A percentile compares a stretch with the other conserved stretches of the same genome.
Conservation (phyloP, 2,113 vertebrate species). For the Ranitomeya imitator region DNA sequence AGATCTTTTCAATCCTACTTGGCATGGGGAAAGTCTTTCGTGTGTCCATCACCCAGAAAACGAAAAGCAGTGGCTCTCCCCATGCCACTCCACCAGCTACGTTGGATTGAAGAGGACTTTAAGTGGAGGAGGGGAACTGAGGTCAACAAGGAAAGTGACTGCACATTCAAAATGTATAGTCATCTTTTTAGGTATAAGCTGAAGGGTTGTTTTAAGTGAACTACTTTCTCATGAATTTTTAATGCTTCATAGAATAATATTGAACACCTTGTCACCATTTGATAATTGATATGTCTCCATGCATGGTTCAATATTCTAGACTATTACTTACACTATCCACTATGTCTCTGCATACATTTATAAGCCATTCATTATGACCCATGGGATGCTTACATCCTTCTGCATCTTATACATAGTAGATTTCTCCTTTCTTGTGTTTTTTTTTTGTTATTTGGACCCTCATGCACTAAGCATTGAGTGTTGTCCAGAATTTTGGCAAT, state of each 20-base stretch:
- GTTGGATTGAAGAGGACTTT: too few relatives aligned
- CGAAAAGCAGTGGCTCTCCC: too few relatives aligned
- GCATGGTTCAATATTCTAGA: not conserved
- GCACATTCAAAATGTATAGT: too few relatives aligned
- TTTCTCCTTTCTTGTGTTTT: not conserved
- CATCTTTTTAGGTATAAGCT: too few relatives aligned
- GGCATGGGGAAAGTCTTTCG: too few relatives aligned
- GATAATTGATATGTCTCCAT: not conserved
- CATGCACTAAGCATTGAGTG: not conserved
- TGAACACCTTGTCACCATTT: not conserved
- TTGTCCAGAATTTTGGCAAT: not conserved
- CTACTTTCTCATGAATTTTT: not conserved
- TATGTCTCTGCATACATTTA: not conserved
- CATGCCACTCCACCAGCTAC: too few relatives aligned
- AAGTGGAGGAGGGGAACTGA: too few relatives aligned
- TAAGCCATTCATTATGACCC: not conserved
- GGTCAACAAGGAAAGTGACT: too few relatives aligned
- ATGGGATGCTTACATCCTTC: not conserved
- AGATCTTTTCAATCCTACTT: too few relatives aligned
- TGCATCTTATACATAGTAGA: not conserved
- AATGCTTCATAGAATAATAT: not conserved
- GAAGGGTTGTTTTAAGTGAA: not conserved
- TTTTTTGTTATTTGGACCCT: not conserved
- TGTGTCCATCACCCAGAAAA: too few relatives aligned
- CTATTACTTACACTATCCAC: not conserved